These are phyloP conservation scores for Euthynnus affinis DNA, from an alignment of 2,797 vertebrate species.

Conservation along the genomic window DNA sequence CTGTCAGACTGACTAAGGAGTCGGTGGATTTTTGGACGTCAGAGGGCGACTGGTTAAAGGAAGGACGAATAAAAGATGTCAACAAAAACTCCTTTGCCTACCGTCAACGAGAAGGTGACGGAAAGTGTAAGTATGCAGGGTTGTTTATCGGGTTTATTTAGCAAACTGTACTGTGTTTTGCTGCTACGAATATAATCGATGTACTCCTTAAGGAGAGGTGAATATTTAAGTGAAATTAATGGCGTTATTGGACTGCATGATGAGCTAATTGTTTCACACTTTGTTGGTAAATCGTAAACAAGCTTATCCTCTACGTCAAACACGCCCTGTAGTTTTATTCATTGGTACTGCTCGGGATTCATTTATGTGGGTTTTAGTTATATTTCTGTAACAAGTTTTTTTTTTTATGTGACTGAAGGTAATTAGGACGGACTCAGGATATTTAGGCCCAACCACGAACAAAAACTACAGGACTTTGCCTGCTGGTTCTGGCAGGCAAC, in stretches of 20 bases:
- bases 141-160: constrained; percentile 6
- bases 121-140: constrained; percentile 92
- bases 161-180: neutral
- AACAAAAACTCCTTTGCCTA: constrained; percentile 94
- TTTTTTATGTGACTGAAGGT: neutral
- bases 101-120: constrained; percentile 94
- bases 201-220: accelerated
- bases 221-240: neutral
- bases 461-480: constrained; percentile 75
- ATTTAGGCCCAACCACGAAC: constrained; percentile 69
- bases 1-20: constrained; percentile 34
- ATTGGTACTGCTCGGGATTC: too few species aligned
- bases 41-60: constrained; percentile 18
- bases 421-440: constrained; percentile 20
- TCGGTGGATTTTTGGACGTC: constrained; percentile 49
- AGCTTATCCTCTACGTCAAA: constrained; percentile 49
- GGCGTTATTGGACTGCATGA: neutral
- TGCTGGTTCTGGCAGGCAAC: constrained; percentile 75
- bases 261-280: constrained; percentile 44
- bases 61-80: constrained; percentile 88
- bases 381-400: neutral
- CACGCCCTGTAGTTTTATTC: constrained; percentile 20
- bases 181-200: neutral
- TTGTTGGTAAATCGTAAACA: constrained; percentile 67
- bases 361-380: neutral